Evolutionary conservation across 2,797 vertebrate genomes (phyloP).

Genomic region (Manis javanica): DNA sequence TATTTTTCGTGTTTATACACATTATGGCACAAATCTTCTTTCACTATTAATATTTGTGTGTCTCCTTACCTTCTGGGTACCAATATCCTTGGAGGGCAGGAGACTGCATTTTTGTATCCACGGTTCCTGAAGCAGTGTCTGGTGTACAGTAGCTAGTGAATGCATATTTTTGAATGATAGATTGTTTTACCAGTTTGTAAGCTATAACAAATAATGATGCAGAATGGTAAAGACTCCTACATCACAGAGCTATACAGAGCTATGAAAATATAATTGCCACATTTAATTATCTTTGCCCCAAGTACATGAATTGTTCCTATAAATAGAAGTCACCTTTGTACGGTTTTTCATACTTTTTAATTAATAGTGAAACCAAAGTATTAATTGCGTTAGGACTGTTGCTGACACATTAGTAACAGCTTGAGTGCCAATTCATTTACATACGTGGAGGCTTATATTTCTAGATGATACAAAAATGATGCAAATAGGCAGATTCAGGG

Average conservation of each 20-base stretch:
- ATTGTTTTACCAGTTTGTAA: background rate
- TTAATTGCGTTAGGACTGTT: background rate
- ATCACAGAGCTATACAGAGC: background rate
- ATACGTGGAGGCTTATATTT: background rate
- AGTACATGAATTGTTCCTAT: background rate
- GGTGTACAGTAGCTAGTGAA: background rate
- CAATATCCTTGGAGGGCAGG: background rate
- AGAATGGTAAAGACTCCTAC: background rate
- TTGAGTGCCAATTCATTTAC: background rate
- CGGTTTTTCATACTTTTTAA: background rate
- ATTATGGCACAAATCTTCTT: background rate
- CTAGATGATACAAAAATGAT: background rate
- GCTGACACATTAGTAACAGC: background rate
- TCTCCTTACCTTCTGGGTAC: background rate
- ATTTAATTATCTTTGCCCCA: background rate
- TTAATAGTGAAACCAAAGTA: slow-evolving; percentile 4
- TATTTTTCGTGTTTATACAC: background rate
- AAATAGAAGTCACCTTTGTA: background rate
- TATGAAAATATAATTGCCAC: background rate
- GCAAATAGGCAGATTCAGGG: background rate
- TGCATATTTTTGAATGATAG: background rate
- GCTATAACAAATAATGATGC: background rate
- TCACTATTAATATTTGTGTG: background rate
- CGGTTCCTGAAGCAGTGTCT: background rate
- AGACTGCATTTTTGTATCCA: background rate